A percentile compares a stretch with the other conserved stretches of the same genome.
Evolutionary conservation across 2,888 invertebrate genomes (phyloP).

Genomic region (Sphecodes monilicornis): DNA sequence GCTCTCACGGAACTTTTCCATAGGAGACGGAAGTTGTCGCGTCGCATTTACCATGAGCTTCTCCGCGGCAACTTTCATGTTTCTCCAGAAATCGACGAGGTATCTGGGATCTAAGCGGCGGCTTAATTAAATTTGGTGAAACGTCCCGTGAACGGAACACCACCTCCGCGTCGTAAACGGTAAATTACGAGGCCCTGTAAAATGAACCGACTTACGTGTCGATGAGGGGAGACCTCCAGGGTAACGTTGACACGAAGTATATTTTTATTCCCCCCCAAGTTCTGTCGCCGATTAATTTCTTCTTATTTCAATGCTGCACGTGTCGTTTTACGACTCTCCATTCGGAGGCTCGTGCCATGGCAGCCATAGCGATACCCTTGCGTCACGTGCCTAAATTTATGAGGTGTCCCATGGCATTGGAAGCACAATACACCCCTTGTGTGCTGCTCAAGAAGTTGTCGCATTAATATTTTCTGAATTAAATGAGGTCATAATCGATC

Average conservation of each 20-base stretch:
- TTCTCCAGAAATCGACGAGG: conserved; percentile 22
- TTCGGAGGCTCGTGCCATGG: conserved; percentile 17
- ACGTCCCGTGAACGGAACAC: conserved; percentile 23
- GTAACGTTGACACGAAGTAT: conserved; percentile 35
- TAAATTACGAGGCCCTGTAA: conserved; percentile 50
- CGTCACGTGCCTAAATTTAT: conserved; percentile 37
- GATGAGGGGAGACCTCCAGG: conserved; percentile 35
- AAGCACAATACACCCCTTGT: not conserved
- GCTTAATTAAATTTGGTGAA: conserved; percentile 60
- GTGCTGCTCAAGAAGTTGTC: not conserved
- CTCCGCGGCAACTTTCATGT: conserved; percentile 31
- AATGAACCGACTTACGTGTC: conserved; percentile 54
- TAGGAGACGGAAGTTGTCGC: not conserved
- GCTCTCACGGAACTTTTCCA: conserved; percentile 2
- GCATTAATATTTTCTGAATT: not conserved
- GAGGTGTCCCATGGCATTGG: not conserved
- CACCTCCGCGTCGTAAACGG: conserved; percentile 38
- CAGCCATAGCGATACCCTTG: conserved; percentile 45
- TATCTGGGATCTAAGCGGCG: conserved; percentile 19
- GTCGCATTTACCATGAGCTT: conserved; percentile 17
- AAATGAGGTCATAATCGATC: not conserved
- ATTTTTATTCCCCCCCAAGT: conserved; percentile 35
- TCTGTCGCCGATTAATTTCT: conserved; percentile 38
- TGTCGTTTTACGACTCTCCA: conserved; percentile 36
- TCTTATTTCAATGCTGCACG: conserved; percentile 25